Conservation (phyloP, 2,888 invertebrate genomes). For the Oxyteleia sp. region DNA sequence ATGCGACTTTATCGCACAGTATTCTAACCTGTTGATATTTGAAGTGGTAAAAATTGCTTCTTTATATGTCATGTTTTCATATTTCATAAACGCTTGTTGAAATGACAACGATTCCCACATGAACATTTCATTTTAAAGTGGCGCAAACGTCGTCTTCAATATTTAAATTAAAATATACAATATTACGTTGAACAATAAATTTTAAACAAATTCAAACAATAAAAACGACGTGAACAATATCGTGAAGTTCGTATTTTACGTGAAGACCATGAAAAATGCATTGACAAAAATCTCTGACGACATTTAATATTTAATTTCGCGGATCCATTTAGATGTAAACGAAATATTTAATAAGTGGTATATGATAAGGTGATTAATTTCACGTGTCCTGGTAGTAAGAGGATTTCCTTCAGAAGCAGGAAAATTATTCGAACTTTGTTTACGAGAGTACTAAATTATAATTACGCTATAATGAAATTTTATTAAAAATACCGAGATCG, state of each 20-base stretch:
- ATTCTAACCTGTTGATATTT: slow-evolving; percentile 53
- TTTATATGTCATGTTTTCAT: slow-evolving; percentile 42
- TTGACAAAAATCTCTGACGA: neutral
- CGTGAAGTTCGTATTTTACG: neutral
- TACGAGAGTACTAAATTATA: too few relatives aligned
- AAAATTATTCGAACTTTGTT: too few relatives aligned
- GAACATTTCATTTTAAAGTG: slow-evolving; percentile 20
- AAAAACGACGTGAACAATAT: neutral
- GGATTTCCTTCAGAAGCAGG: slow-evolving; percentile 56
- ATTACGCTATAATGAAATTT: too few relatives aligned
- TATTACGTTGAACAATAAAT: neutral
- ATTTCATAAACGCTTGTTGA: slow-evolving; percentile 38
- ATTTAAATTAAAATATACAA: neutral
- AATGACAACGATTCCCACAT: slow-evolving; percentile 24
- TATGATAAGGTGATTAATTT: slow-evolving; percentile 54
- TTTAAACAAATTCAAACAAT: neutral
- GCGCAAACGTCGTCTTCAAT: neutral
- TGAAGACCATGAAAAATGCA: neutral
- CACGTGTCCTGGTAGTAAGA: slow-evolving; percentile 49
- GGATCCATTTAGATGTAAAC: slow-evolving; percentile 14
- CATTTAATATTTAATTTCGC: slow-evolving; percentile 4
- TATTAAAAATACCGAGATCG: too few relatives aligned
- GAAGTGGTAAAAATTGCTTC: slow-evolving; percentile 42
- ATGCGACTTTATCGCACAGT: slow-evolving; percentile 11
- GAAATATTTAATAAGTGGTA: slow-evolving; percentile 37